Evolutionary conservation across 2,113 vertebrate genomes (phyloP).

Genomic region (Anguilla japonica): DNA sequence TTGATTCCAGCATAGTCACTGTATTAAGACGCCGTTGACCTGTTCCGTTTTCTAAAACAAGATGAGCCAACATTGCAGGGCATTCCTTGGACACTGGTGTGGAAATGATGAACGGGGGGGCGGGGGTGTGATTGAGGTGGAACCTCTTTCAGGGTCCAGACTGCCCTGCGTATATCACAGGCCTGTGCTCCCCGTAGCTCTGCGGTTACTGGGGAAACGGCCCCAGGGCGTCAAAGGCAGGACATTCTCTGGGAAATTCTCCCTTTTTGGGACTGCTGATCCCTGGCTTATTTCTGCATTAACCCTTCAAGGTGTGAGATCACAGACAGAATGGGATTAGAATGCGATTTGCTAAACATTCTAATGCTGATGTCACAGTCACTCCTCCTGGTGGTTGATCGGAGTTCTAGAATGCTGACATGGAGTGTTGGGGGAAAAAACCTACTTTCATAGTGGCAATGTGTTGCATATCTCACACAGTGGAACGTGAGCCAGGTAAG

Average conservation of each 20-base stretch:
- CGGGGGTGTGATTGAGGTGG: background rate
- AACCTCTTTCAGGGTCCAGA: background rate
- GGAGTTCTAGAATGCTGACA: too few species aligned
- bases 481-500: slow-evolving; percentile 46
- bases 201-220: slow-evolving; percentile 44
- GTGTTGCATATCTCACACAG: slow-evolving; percentile 3
- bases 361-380: too few species aligned
- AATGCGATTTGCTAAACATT: too few species aligned
- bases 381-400: too few species aligned
- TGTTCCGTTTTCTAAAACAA: too few species aligned
- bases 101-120: background rate
- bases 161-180: slow-evolving; percentile 33
- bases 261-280: slow-evolving; percentile 32
- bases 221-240: slow-evolving; percentile 49
- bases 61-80: too few species aligned
- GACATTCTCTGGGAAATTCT: slow-evolving; percentile 8
- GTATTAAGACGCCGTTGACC: too few species aligned
- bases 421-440: background rate
- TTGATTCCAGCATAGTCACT: too few species aligned
- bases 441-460: background rate
- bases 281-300: background rate
- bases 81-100: background rate
- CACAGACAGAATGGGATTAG: too few species aligned
- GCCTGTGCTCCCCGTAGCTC: slow-evolving; percentile 48
- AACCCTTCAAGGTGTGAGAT: too few species aligned